Conservation (phyloP, 2,888 invertebrate genomes). For the Plusia festucae region DNA sequence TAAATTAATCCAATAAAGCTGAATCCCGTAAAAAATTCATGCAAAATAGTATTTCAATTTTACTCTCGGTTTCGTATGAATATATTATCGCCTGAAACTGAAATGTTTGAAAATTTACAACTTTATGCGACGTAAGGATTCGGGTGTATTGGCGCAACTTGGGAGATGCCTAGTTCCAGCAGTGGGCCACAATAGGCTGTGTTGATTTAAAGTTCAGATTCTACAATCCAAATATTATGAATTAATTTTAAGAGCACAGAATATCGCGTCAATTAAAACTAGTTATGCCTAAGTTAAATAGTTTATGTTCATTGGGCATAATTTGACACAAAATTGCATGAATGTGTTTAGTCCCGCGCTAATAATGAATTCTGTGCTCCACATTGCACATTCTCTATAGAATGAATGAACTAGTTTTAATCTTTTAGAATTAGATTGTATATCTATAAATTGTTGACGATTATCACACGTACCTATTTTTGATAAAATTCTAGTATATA, state of each 20-base stretch:
- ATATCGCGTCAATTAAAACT: not conserved
- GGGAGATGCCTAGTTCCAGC: no score
- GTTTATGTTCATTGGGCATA: slow-evolving; percentile 13
- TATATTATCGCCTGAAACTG: no score
- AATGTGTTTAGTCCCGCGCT: not conserved
- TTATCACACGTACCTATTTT: no score
- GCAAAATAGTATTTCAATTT: not conserved
- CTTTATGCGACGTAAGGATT: no score
- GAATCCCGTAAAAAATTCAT: not conserved
- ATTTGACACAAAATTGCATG: slow-evolving; percentile 11
- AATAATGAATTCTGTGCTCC: not conserved
- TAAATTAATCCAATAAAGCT: not conserved
- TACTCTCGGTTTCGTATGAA: not conserved
- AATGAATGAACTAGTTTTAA: no score
- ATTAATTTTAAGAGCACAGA: not conserved
- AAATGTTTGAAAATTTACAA: no score
- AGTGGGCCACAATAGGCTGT: no score
- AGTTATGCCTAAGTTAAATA: slow-evolving; percentile 12
- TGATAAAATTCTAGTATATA: no score
- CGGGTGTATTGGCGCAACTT: no score
- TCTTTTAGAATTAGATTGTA: no score
- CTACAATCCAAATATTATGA: not conserved
- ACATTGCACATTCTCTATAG: not conserved
- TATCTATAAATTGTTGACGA: no score
- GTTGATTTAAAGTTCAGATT: no score